These are phyloP conservation scores for Orestias chungarensis DNA, from an alignment of 2,797 vertebrate species.

Conservation along the genomic window DNA sequence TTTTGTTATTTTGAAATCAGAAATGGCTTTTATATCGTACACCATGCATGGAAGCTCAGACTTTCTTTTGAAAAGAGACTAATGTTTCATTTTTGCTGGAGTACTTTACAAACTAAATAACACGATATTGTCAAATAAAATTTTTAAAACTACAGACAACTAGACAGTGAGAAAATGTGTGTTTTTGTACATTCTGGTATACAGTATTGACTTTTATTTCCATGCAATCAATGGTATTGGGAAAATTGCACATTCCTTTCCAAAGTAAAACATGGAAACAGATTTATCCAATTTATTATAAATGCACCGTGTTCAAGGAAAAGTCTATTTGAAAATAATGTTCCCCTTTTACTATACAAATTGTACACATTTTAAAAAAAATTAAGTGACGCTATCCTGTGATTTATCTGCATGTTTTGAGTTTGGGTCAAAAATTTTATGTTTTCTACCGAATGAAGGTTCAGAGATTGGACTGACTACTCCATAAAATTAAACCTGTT, in stretches of 20 bases:
- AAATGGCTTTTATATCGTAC: slow-evolving; percentile 87
- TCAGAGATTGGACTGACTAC: not conserved
- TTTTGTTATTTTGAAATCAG: slow-evolving; percentile 59
- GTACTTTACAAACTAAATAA: slow-evolving; percentile 95
- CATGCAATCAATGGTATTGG: not conserved
- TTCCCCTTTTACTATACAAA: no score
- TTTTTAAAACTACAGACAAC: slow-evolving; percentile 82
- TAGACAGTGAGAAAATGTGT: not conserved
- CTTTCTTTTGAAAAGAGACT: slow-evolving; percentile 84
- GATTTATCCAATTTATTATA: no score
- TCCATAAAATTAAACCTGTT: not conserved
- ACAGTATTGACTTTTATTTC: not conserved
- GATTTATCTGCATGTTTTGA: not conserved
- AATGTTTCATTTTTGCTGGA: slow-evolving; percentile 94
- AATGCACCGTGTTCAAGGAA: not conserved
- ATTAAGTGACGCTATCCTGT: no score
- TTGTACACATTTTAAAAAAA: no score
- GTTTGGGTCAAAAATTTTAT: not conserved
- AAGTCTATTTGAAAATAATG: not conserved
- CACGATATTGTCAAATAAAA: slow-evolving; percentile 98
- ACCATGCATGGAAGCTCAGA: slow-evolving; percentile 82
- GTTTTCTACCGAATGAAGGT: not conserved
- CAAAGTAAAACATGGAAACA: not conserved
- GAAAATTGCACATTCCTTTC: not conserved
- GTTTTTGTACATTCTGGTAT: slow-evolving; percentile 4